phyloP scores from a whole-genome alignment of 2,797 vertebrate genomes.

The Scolopax bukidnonensis region DNA sequence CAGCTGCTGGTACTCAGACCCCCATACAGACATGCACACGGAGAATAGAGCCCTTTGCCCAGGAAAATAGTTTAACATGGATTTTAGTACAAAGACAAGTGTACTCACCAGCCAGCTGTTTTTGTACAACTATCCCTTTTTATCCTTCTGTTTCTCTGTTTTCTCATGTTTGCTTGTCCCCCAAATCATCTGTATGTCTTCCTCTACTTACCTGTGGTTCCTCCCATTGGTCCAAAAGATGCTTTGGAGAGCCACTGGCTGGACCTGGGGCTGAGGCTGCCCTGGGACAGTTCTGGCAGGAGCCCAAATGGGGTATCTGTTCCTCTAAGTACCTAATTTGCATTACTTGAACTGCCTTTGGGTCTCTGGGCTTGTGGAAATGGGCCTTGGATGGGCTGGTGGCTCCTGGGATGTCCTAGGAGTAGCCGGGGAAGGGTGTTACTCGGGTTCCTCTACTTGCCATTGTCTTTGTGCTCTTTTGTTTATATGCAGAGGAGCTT shows the following conservation, averaged over 20 bases:
- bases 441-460: background rate
- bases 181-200: background rate
- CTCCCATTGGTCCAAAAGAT: background rate
- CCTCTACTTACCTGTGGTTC: background rate
- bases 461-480: background rate
- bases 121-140: background rate
- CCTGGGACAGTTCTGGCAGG: background rate
- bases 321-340: background rate
- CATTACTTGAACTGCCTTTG: background rate
- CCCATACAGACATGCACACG: fast-evolving
- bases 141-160: background rate
- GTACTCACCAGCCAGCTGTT: background rate
- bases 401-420: background rate
- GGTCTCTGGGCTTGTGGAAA: background rate
- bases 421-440: background rate
- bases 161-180: background rate
- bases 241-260: background rate
- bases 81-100: background rate
- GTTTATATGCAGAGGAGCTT: background rate
- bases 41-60: fast-evolving
- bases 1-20: background rate
- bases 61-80: background rate
- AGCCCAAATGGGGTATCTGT: fast-evolving
- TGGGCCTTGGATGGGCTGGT: background rate
- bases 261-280: background rate